phyloP scores from a whole-genome alignment of 2,797 vertebrate genomes.

The Molothrus ater region DNA sequence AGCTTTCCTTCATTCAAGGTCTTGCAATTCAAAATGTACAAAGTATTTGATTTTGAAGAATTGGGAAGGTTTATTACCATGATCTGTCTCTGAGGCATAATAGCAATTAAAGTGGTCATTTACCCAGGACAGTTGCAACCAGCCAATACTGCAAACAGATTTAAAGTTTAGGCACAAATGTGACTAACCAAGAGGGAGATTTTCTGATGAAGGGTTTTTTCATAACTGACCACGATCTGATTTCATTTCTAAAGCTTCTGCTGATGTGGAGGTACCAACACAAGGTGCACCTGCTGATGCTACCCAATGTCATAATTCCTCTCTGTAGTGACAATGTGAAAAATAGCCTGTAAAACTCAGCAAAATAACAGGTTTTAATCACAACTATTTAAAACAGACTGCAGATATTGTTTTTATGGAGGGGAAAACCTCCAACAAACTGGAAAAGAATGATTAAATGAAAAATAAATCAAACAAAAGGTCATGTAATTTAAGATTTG shows the following conservation, averaged over 20 bases:
- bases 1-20: neutral
- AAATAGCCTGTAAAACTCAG: neutral
- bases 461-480: neutral
- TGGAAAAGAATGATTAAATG: neutral
- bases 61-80: neutral
- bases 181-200: neutral
- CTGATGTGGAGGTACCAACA: neutral
- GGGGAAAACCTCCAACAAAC: accelerated
- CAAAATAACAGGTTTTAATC: neutral
- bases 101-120: neutral
- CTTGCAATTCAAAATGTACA: neutral
- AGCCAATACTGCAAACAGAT: neutral
- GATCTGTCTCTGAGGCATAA: neutral
- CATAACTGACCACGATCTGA: neutral
- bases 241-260: neutral
- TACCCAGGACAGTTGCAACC: neutral
- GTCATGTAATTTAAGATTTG: neutral
- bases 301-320: neutral
- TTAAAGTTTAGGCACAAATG: neutral
- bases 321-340: neutral
- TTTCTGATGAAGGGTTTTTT: neutral
- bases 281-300: neutral
- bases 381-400: neutral
- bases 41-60: neutral
- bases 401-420: neutral